Conservation (phyloP, 1,140 invertebrate species). For the Protaetia brevitarsis region DNA sequence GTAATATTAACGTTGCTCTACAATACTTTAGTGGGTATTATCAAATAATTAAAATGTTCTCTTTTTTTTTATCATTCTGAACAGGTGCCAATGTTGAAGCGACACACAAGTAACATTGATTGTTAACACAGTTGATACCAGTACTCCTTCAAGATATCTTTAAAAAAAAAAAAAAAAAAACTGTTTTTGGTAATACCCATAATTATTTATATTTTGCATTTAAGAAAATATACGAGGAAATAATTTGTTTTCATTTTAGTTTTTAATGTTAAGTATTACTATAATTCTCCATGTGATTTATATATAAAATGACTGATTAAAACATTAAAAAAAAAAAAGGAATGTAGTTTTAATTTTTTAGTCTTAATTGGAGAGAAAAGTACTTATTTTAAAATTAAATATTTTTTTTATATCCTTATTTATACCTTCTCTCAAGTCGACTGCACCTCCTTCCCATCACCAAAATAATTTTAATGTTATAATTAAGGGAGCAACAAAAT, state of each 20-base stretch:
- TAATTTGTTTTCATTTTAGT: not conserved
- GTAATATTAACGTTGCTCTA: not conserved
- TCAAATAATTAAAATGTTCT: not conserved
- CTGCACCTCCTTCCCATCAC: no score
- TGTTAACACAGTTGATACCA: no score
- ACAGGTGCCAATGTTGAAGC: not conserved
- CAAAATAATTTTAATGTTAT: no score
- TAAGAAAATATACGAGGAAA: not conserved
- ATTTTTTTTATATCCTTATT: no score
- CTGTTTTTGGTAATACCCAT: not conserved
- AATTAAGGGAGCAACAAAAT: no score
- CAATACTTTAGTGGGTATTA: not conserved
- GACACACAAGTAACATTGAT: not conserved
- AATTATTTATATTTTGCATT: slow-evolving; percentile 14
- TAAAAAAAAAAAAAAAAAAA: not conserved
- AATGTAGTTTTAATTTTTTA: slow-evolving; percentile 1
- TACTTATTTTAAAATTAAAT: no score
- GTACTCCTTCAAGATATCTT: no score
- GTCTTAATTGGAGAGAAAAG: no score
- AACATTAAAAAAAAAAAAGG: slow-evolving; percentile 6
- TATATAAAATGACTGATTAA: slow-evolving; percentile 27
- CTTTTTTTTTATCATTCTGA: not conserved
- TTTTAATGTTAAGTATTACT: not conserved
- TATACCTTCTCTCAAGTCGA: no score
- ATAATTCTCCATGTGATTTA: slow-evolving; percentile 24